Evolutionary conservation across 2,797 vertebrate species (phyloP).

Genomic region (Myotis findleyi): DNA sequence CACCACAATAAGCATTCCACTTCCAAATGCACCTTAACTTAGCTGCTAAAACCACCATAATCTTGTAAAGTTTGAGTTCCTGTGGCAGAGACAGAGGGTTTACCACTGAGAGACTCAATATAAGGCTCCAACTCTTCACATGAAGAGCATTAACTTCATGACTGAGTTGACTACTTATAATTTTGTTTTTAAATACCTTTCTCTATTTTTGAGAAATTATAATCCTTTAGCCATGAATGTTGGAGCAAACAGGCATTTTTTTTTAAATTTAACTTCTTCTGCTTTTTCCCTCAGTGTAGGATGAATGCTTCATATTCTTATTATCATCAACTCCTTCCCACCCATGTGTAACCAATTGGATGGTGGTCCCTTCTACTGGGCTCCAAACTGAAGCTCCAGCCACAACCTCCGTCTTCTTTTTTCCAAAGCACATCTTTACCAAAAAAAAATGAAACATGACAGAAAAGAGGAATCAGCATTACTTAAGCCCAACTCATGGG

Average conservation of each 20-base stretch:
- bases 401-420: neutral
- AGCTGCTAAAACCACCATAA: conserved; percentile 31
- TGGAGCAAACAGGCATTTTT: conserved; percentile 26
- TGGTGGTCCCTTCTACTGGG: neutral
- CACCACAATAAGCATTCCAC: neutral
- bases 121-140: neutral
- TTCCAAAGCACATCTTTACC: neutral
- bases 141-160: neutral
- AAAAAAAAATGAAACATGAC: neutral
- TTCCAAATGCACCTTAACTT: conserved; percentile 59
- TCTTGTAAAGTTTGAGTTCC: neutral
- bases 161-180: neutral
- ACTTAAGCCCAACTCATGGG: neutral
- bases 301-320: neutral
- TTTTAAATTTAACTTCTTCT: neutral
- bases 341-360: neutral
- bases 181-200: conserved; percentile 55
- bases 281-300: neutral
- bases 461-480: conserved; percentile 15
- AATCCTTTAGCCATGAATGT: conserved; percentile 1
- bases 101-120: neutral
- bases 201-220: conserved; percentile 1
- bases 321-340: neutral
- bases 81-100: neutral
- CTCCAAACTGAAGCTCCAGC: neutral